A percentile compares a stretch with the other conserved stretches of the same genome.
Conservation (phyloP, 2,797 vertebrate genomes). For the Premnoplex brunnescens region DNA sequence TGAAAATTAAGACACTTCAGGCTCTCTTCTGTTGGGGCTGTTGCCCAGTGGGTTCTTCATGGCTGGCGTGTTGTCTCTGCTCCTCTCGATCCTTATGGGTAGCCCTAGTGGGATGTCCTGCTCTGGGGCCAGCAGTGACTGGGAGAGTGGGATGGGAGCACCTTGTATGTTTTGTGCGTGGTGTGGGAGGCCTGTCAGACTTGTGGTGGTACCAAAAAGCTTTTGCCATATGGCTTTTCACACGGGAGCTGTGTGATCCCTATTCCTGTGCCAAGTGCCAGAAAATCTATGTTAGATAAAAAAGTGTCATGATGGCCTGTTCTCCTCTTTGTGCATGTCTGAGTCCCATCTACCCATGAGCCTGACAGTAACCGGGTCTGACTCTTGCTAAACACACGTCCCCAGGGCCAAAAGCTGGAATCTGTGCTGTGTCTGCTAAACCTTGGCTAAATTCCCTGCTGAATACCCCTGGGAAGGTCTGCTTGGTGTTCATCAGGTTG, state of each 20-base stretch:
- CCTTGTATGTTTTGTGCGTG: rapidly evolving
- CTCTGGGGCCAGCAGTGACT: rapidly evolving
- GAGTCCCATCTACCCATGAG: neutral
- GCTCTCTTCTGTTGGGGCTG: neutral
- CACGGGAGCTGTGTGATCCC: neutral
- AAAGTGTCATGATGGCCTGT: neutral
- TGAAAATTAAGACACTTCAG: neutral
- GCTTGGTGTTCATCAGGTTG: neutral
- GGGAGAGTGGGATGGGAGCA: neutral
- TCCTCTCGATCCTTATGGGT: neutral
- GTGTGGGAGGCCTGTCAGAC: neutral
- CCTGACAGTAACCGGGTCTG: slow-evolving; percentile 10
- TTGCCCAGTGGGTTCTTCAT: neutral
- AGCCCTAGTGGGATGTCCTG: neutral
- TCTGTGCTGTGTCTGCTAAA: neutral
- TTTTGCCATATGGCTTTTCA: neutral
- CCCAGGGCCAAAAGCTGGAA: neutral
- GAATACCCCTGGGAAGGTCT: neutral
- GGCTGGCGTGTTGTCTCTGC: neutral
- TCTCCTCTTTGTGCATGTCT: neutral
- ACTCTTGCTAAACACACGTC: neutral
- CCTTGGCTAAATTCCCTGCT: neutral
- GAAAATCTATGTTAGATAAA: neutral
- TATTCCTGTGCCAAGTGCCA: neutral
- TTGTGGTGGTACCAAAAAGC: neutral